Base-by-base conservation (phyloP, 1,140 invertebrate genomes). In the Drosophila virilis region DNA sequence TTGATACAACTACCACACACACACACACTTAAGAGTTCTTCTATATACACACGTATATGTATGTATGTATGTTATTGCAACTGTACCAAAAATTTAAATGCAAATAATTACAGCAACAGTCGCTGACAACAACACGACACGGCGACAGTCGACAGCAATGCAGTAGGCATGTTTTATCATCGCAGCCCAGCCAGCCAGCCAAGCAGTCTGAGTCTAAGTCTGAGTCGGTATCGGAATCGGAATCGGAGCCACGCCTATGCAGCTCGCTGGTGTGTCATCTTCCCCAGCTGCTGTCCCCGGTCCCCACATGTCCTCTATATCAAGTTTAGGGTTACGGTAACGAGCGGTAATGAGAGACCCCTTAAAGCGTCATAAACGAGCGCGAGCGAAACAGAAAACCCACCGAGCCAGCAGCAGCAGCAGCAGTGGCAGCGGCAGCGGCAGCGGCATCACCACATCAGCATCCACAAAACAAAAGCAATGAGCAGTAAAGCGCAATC, bases 391-490 rank as follows among this genome's bases (percentile, higher is more conserved):
- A 83, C 57, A 51, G 55, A 74, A 83, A 77, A 55, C 57, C 40
- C 22, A 12, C 40, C 50, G 33, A 45, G 9, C 28, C 66, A 33
- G 15, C n/a, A n/a, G 9, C 46, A 15, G 48, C 10, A 35, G 28
- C 48, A 33, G n/a, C 46, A 43, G 37, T 17, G 8, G 35, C 61
- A 33, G 12, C 10, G 17, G 17, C 17, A 17, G 17, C 17, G 37
- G 17, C 22, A 28, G 22, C 22, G 22, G 22, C 22, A 28, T 4
- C 43, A 7, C 15, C 35, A 22, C 37, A 52, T 35, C 67, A 77
- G 71, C 66, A 75, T 69, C 65, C 76, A 61, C 77, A 83, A 76
- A 85, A 82, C 76, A 78, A 86, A 79, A 78, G 77, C 75, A 79
- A 79, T 55, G 58, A 50, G 28, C 38, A 42, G 52, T 43, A 52